Percentiles rank a stretch among this genome's conserved stretches.
These are phyloP conservation scores for Aplocera efformata DNA, from an alignment of 2,888 invertebrate genomes.

Conservation along the genomic window DNA sequence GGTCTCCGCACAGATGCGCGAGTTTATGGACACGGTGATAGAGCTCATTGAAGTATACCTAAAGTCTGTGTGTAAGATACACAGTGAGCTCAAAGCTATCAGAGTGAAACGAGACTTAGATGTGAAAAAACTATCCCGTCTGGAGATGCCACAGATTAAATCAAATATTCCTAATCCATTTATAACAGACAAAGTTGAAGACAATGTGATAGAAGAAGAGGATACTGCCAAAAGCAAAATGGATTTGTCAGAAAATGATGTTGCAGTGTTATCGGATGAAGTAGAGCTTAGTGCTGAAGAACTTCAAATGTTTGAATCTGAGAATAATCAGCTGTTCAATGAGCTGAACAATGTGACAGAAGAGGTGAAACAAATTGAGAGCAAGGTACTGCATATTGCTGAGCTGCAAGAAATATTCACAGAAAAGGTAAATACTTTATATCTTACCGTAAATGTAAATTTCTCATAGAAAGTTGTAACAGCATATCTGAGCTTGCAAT, in stretches of 20 bases:
- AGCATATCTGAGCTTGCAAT: too few relatives aligned
- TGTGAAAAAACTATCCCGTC: constrained; percentile 87
- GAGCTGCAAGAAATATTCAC: constrained; percentile 97
- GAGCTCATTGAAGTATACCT: constrained; percentile 89
- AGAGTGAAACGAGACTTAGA: constrained; percentile 92
- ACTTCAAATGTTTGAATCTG: constrained; percentile 94
- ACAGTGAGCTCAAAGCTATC: constrained; percentile 93
- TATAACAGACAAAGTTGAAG: constrained; percentile 41
- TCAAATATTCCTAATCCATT: constrained; percentile 59
- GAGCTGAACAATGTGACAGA: constrained; percentile 93
- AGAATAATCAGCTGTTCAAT: constrained; percentile 92
- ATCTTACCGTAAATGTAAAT: too few relatives aligned
- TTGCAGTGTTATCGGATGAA: constrained; percentile 77
- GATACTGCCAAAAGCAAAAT: constrained; percentile 44
- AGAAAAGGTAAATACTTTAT: constrained; percentile 84
- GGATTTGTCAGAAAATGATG: constrained; percentile 67
- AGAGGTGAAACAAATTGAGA: constrained; percentile 94
- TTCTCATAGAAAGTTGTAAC: too few relatives aligned
- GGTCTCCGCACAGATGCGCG: constrained; percentile 83
- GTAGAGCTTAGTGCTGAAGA: constrained; percentile 90
- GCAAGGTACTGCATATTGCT: constrained; percentile 96
- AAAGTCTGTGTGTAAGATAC: constrained; percentile 91
- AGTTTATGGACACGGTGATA: constrained; percentile 88
- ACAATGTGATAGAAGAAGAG: constrained; percentile 39
- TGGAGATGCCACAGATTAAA: constrained; percentile 73